Conservation (phyloP, 2,797 vertebrate species). For the Gobionotothen gibberifrons region DNA sequence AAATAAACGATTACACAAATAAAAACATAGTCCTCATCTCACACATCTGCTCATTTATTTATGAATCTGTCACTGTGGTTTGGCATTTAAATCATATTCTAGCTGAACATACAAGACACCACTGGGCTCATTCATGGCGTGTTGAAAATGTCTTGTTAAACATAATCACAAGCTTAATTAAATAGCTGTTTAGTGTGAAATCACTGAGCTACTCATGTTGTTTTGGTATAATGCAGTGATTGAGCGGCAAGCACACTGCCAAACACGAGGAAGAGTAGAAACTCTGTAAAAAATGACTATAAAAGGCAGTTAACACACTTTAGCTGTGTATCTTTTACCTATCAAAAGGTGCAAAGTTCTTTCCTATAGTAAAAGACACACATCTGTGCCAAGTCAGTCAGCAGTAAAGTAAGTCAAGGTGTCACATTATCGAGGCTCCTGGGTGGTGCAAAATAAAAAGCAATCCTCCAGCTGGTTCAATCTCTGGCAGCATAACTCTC, state of each 20-base stretch:
- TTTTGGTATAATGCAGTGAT: conserved; percentile 3
- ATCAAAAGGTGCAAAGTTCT: background rate
- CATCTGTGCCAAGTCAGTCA: background rate
- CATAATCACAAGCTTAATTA: conserved; percentile 1
- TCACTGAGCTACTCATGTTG: conserved; percentile 1
- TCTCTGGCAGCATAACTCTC: conserved; percentile 26
- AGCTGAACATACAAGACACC: conserved; percentile 4
- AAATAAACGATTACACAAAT: too few species aligned
- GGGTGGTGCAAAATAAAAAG: conserved; percentile 9
- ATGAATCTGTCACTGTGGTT: conserved; percentile 24
- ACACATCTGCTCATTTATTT: conserved; percentile 47
- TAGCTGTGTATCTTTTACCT: background rate
- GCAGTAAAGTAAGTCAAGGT: conserved; percentile 14
- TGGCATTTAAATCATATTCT: conserved; percentile 13
- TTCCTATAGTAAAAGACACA: background rate
- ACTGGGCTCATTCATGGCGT: background rate
- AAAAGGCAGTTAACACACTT: background rate
- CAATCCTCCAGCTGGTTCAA: conserved; percentile 25
- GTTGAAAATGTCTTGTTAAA: background rate
- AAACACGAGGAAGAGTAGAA: background rate
- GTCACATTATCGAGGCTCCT: conserved; percentile 9
- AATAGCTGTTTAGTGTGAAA: conserved; percentile 1
- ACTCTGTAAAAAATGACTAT: background rate
- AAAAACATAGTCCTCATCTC: conserved; percentile 29
- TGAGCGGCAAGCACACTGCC: background rate